These are phyloP conservation scores for Tipula lateralis DNA, from an alignment of 2,888 invertebrate species.

Conservation along the genomic window DNA sequence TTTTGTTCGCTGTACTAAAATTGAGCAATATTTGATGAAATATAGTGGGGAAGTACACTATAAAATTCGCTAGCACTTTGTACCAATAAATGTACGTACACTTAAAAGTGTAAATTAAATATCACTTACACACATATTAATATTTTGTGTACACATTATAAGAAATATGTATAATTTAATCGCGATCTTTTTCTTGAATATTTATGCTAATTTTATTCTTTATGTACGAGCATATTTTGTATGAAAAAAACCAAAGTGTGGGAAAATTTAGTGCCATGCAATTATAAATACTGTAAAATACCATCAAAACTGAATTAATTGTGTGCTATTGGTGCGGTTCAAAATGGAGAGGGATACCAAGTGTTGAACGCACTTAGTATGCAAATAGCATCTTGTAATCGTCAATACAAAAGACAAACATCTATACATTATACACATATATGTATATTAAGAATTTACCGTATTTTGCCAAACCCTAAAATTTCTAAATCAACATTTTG, in stretches of 20 bases:
- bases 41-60: background rate
- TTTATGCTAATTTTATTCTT: background rate
- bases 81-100: background rate
- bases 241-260: background rate
- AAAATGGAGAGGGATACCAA: background rate
- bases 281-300: conserved; percentile 5
- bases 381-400: background rate
- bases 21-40: background rate
- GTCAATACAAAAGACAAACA: background rate
- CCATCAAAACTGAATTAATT: background rate
- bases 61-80: background rate
- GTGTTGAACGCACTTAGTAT: background rate
- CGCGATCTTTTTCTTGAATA: background rate
- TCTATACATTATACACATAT: too few relatives aligned
- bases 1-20: background rate
- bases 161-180: background rate
- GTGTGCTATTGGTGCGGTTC: background rate
- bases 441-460: background rate
- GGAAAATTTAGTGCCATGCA: background rate
- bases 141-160: background rate
- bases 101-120: background rate
- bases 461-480: background rate
- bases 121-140: background rate
- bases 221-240: background rate
- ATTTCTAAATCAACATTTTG: background rate